A percentile compares a stretch with the other conserved stretches of the same genome.
Conservation (phyloP, 2,113 vertebrate species). For the Melozone crissalis region DNA sequence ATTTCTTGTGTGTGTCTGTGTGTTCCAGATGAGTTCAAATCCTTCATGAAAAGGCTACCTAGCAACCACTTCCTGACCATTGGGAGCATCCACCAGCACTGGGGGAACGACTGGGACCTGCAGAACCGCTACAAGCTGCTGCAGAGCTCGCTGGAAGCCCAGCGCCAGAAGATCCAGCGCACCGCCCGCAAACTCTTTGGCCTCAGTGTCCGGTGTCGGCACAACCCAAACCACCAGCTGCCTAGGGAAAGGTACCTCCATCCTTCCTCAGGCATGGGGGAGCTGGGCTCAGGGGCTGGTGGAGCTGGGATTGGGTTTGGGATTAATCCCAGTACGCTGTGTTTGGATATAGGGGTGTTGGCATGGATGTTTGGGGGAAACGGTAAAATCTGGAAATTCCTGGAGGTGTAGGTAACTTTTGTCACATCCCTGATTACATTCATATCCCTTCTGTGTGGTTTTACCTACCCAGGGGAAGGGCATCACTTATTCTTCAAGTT, state of each 20-base stretch:
- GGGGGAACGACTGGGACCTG: conserved; percentile 98
- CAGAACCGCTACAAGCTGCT: conserved; percentile 96
- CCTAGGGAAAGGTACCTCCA: conserved; percentile 91
- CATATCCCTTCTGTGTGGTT: not conserved
- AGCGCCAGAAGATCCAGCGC: conserved; percentile 93
- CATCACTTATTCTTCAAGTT: not conserved
- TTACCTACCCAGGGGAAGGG: not conserved
- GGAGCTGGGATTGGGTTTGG: not conserved
- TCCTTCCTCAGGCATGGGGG: accelerated
- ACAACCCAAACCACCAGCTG: conserved; percentile 98
- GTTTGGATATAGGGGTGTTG: not conserved
- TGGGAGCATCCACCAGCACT: conserved; percentile 96
- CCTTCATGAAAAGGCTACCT: conserved; percentile 95
- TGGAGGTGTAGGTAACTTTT: not conserved
- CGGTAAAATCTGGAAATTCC: not conserved
- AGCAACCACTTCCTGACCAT: conserved; percentile 97
- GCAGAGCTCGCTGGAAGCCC: conserved; percentile 90
- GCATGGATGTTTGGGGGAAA: not conserved
- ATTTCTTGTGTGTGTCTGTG: not conserved
- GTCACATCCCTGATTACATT: not conserved
- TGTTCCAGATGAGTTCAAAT: conserved; percentile 94
- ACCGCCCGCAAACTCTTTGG: conserved; percentile 96
- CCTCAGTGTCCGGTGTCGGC: conserved; percentile 95
- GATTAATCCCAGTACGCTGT: accelerated
- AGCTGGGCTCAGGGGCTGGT: not conserved